Percentiles rank a stretch among this genome's conserved stretches.
Conservation (phyloP, 2,888 invertebrate species). For the Idaea straminata region DNA sequence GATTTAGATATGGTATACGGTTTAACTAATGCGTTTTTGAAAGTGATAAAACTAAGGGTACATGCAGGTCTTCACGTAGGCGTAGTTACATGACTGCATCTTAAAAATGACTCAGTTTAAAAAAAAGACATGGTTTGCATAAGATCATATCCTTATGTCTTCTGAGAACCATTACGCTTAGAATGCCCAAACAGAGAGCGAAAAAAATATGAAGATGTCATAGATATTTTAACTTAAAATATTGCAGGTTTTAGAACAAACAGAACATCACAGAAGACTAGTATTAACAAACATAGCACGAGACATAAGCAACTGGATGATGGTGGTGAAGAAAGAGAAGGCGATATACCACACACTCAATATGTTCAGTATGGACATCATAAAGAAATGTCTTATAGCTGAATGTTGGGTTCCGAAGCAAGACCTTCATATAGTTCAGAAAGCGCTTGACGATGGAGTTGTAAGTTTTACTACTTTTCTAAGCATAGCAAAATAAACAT, state of each 20-base stretch:
- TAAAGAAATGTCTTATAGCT: conserved; percentile 93
- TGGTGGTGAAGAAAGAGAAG: conserved; percentile 93
- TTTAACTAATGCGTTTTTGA: neutral
- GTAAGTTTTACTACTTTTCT: conserved; percentile 62
- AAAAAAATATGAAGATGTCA: neutral
- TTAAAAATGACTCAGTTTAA: too few relatives aligned
- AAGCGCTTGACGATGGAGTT: conserved; percentile 90
- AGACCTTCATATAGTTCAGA: conserved; percentile 86
- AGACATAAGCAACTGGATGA: conserved; percentile 92
- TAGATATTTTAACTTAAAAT: neutral
- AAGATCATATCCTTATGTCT: too few relatives aligned
- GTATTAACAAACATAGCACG: conserved; percentile 92
- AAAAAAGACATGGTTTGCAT: too few relatives aligned
- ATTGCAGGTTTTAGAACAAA: conserved; percentile 89
- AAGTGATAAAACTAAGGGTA: too few relatives aligned
- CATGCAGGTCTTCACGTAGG: too few relatives aligned
- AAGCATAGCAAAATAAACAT: neutral
- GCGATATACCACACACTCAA: conserved; percentile 97
- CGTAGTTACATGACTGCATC: too few relatives aligned
- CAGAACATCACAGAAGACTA: conserved; percentile 91
- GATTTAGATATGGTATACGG: conserved; percentile 82
- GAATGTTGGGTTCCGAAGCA: conserved; percentile 92
- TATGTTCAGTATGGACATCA: conserved; percentile 94
- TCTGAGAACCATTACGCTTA: too few relatives aligned
- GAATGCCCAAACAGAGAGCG: neutral